These are phyloP conservation scores for Muraenolepis orangiensis DNA, from an alignment of 2,797 vertebrate species.

Conservation along the genomic window DNA sequence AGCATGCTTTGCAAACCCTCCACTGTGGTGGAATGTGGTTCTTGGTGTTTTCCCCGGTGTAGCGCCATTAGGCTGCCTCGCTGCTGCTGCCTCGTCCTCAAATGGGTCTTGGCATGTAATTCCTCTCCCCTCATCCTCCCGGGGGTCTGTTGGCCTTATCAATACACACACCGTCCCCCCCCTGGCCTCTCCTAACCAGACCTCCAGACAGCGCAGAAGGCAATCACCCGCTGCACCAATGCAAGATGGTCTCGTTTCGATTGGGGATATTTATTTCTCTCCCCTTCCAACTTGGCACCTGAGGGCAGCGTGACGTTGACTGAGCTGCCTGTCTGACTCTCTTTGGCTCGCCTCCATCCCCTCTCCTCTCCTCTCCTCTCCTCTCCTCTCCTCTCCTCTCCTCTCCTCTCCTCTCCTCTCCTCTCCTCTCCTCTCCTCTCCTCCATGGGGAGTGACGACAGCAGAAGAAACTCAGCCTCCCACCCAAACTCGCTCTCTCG, in stretches of 20 bases:
- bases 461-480: too few species aligned
- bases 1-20: conserved; percentile 29
- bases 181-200: conserved; percentile 32
- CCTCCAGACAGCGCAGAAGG: conserved; percentile 4
- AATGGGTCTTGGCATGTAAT: conserved; percentile 65
- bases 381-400: background rate
- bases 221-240: too few species aligned
- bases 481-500: background rate
- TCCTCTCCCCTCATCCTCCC: conserved; percentile 51
- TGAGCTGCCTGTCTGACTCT: conserved; percentile 17
- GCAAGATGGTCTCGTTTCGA: too few species aligned
- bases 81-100: conserved; percentile 40
- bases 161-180: conserved; percentile 45
- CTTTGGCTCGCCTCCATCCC: background rate
- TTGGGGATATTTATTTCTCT: background rate
- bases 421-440: too few species aligned
- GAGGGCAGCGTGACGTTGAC: conserved; percentile 29
- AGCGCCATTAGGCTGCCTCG: conserved; percentile 36
- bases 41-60: background rate
- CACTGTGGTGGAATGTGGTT: conserved; percentile 34
- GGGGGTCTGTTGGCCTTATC: conserved; percentile 42
- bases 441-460: too few species aligned
- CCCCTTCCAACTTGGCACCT: conserved; percentile 37
- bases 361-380: background rate
- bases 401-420: too few species aligned